phyloP scores from a whole-genome alignment of 1,140 invertebrate genomes.

The Eumaeus atala region DNA sequence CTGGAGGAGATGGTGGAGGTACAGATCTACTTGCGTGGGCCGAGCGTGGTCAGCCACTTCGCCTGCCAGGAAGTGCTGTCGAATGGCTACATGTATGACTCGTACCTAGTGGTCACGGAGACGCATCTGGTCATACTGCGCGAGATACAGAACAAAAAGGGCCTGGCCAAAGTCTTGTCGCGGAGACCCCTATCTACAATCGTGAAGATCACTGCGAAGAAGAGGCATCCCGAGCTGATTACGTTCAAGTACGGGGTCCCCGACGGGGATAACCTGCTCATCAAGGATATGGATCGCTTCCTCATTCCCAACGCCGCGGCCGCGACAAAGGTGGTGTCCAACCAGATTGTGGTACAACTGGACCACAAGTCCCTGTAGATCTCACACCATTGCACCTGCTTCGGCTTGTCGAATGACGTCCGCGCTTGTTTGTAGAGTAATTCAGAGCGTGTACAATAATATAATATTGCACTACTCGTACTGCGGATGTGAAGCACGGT shows the following conservation, averaged over 20 bases:
- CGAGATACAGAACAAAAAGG: constrained; percentile 83
- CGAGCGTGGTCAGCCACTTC: constrained; percentile 89
- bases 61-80: constrained; percentile 93
- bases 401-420: background rate
- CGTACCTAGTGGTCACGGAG: constrained; percentile 91
- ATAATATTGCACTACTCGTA: no score
- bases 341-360: constrained; percentile 74
- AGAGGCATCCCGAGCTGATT: constrained; percentile 93
- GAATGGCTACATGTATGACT: constrained; percentile 89
- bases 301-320: constrained; percentile 93
- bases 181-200: constrained; percentile 90
- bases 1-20: constrained; percentile 62
- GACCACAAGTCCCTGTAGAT: constrained; percentile 49
- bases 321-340: constrained; percentile 85
- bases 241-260: constrained; percentile 94
- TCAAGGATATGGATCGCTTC: constrained; percentile 92
- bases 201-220: constrained; percentile 96
- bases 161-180: constrained; percentile 88
- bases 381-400: background rate
- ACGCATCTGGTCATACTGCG: constrained; percentile 91
- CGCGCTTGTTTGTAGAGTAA: background rate
- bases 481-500: no score
- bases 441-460: no score
- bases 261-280: constrained; percentile 81
- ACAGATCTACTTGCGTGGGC: constrained; percentile 84